Base-by-base conservation (phyloP, 1,140 invertebrate genomes). In the Acromyrmex heyeri region DNA sequence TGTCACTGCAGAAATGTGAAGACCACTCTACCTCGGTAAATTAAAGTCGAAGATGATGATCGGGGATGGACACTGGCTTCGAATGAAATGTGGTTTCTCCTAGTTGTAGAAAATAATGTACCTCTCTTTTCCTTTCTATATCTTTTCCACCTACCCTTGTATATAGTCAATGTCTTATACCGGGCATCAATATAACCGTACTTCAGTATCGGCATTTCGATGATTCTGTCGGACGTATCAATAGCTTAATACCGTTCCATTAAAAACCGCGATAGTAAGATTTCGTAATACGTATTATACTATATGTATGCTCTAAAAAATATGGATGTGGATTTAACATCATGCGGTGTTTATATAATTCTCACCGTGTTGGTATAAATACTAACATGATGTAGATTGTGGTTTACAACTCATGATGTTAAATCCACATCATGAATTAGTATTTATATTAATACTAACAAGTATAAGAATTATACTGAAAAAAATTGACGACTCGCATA, bases 1-100 rank as follows among this genome's bases (percentile, higher is more conserved):
- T 38, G 21, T 38, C 44, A 86, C 30, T 30, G 53, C 34, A 16
- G 24, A 77, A 61, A 53, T 18, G 27, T 64, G 59, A 48, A 78
- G 61, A 24, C 24, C n/a, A 62, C 69, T 38, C 38, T 50, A 44
- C 14, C 27, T n/a, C 55, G n/a, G 24, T 83, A 70, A 61, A 83
- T 83, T 83, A 83, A 83, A 83, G 69, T 73, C 27, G 24, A 48
- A 48, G 38, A 73, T 61, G 44, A 21, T 21, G 48, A 38, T 75
- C 55, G 79, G 34, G 16, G 30, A 24, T 64, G 57, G 55, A 21
- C 24, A 16, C 53, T 44, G 48, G 53, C 24, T 83, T 44, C 7
- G 16, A 55, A 62, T 48, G 44, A 64, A 64, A 44, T 53, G 34
- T 65, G 30, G 16, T 57, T 27, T 48, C 14, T 61, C 18, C 38